Base-by-base conservation (phyloP, 2,797 vertebrate species). In the Tapirus indicus region DNA sequence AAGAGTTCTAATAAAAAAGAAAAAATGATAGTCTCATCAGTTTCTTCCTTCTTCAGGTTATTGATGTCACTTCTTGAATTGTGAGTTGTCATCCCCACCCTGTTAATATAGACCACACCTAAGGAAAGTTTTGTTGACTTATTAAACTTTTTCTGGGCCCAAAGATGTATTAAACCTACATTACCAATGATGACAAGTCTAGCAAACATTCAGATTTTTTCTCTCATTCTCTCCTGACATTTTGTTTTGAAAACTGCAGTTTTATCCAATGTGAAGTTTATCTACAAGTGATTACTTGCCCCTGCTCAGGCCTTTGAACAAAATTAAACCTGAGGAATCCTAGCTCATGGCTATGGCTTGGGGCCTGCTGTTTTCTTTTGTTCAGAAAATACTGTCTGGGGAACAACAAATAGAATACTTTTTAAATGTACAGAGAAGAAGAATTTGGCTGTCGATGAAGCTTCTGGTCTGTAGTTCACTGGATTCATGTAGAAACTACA, bases 191-290 rank as follows among this genome's bases (percentile, higher is more conserved):
- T 32, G 72, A 95, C 13, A 85, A 86, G 47, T 38, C 35, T 69
- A 66, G 20, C 41, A 64, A 88, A 92, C 17, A 80, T 88, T 47
- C 69, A 85, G n/a, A 54, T 38, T 71, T 49, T 35, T 56, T 21
- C 14, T 58, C 12, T 72, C 13, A 66, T 91, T 16, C 38, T 80
- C 23, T 93, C 18, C 62, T 83, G 69, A 44, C 38, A 58, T 75
- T 96, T 87, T 78, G 47, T 86, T 97, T 85, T 79, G 20, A 84
- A 94, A 83, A 83, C 3, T 95, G 66, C 25, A 78, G 17, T 95
- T 88, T 84, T 79, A 54, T 52, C 32, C 52, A 90, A 32, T 90
- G 66, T 82, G 38, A 86, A 66, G 6, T 94, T 90, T 86, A 78
- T 54, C 20, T 68, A 25, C 21, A 74, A 11, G 3, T 69, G 17